Evolutionary conservation across 2,113 vertebrate genomes (phyloP).

Genomic region (Vimba vimba): DNA sequence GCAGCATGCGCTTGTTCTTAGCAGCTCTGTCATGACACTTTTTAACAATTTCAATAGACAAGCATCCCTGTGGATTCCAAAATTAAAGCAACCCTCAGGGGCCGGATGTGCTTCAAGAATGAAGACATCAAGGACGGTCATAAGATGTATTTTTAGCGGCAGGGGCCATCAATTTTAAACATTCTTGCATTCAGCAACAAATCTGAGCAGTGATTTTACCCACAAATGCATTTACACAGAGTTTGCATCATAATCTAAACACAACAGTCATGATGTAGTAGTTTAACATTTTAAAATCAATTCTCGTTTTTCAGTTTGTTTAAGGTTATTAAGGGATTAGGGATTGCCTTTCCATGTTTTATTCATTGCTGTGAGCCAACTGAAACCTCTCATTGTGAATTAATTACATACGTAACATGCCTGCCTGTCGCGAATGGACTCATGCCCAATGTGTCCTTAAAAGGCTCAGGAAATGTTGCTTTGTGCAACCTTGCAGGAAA

Average conservation of each 20-base stretch:
- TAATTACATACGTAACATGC: constrained; percentile 31
- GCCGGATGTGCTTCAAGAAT: constrained; percentile 7
- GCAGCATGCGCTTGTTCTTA: background rate
- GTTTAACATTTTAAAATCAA: constrained; percentile 22
- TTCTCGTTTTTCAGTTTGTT: background rate
- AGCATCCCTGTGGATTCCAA: constrained; percentile 11
- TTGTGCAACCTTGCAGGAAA: background rate
- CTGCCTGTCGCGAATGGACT: constrained; percentile 6
- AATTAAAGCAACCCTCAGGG: constrained; percentile 11
- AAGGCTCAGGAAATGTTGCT: background rate
- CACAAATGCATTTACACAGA: background rate
- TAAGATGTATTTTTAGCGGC: constrained; percentile 6
- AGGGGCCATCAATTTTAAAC: constrained; percentile 19
- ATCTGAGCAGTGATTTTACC: background rate
- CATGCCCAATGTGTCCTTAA: constrained; percentile 10
- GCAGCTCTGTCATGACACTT: background rate
- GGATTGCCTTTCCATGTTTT: constrained; percentile 22
- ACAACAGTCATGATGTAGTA: too few species aligned
- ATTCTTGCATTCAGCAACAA: background rate
- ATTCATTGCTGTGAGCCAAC: constrained; percentile 40
- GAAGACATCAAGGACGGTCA: constrained; percentile 25
- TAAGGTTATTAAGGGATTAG: background rate
- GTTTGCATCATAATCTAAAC: background rate
- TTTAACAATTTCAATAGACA: constrained; percentile 8
- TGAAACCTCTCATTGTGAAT: constrained; percentile 42